These are phyloP conservation scores for Melanotaenia duboulayi DNA, from an alignment of 2,113 vertebrate genomes.

Conservation along the genomic window DNA sequence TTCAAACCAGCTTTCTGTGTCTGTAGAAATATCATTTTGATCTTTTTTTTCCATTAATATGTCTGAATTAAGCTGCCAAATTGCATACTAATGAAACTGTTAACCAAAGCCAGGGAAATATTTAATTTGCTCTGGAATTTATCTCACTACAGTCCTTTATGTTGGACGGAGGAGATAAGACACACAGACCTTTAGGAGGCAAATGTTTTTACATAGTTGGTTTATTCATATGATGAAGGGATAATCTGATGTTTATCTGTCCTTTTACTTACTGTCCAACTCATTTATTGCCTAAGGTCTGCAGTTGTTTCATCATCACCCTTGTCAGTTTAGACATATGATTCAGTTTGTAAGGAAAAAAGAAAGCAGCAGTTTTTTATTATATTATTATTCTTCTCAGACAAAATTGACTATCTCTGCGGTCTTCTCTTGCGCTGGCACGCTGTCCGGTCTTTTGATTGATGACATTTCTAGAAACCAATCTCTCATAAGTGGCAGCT, in stretches of 20 bases:
- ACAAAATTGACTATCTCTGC: conserved; percentile 41
- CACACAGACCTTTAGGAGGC: background rate
- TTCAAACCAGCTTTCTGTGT: conserved; percentile 5
- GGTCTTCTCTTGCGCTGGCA: conserved; percentile 33
- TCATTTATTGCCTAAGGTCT: conserved; percentile 21
- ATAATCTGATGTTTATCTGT: background rate
- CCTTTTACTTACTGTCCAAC: conserved; percentile 3
- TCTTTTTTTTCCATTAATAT: conserved; percentile 22
- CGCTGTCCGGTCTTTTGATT: conserved; percentile 59
- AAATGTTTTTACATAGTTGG: background rate
- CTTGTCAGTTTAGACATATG: conserved; percentile 7
- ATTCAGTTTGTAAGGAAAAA: conserved; percentile 5
- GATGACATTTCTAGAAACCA: conserved; percentile 68
- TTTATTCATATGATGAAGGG: background rate
- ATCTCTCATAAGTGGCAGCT: conserved; percentile 61
- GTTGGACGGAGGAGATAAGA: conserved; percentile 1
- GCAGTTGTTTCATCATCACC: conserved; percentile 18
- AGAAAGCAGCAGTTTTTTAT: background rate
- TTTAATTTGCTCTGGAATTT: conserved; percentile 37
- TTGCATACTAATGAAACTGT: conserved; percentile 46
- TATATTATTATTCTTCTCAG: background rate
- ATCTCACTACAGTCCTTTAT: conserved; percentile 30
- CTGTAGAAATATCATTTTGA: conserved; percentile 3
- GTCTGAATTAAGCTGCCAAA: conserved; percentile 37
- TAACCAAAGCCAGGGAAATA: conserved; percentile 43